Evolutionary conservation across 2,888 invertebrate species (phyloP).

Genomic region (Zaprionus obscuricornis): DNA sequence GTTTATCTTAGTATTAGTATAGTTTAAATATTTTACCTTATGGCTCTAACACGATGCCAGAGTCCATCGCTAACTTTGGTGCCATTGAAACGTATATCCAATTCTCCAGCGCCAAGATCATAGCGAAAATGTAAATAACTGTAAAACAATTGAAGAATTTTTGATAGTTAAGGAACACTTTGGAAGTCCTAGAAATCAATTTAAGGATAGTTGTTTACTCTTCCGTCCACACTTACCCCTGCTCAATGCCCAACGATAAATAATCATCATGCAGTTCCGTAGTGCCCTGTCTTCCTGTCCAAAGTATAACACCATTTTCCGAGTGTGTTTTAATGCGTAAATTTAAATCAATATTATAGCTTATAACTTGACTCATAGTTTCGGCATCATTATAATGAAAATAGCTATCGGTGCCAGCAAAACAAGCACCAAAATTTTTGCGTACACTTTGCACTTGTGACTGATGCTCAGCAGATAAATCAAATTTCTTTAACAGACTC

Average conservation of each 20-base stretch:
- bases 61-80: slow-evolving; percentile 94
- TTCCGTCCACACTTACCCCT: slow-evolving; percentile 84
- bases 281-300: slow-evolving; percentile 90
- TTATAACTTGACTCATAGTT: slow-evolving; percentile 92
- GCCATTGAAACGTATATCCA: slow-evolving; percentile 91
- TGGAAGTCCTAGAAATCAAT: no score
- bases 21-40: slow-evolving; percentile 85
- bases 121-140: slow-evolving; percentile 86
- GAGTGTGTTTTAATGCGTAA: slow-evolving; percentile 91
- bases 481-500: slow-evolving; percentile 78
- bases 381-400: slow-evolving; percentile 94
- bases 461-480: slow-evolving; percentile 75
- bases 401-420: slow-evolving; percentile 92
- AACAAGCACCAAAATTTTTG: slow-evolving; percentile 87
- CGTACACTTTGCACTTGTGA: slow-evolving; percentile 74
- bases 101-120: slow-evolving; percentile 94
- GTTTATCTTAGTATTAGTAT: neutral
- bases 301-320: slow-evolving; percentile 90
- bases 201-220: no score
- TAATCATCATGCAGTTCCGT: slow-evolving; percentile 87
- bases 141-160: neutral
- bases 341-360: slow-evolving; percentile 94
- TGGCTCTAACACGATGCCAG: slow-evolving; percentile 90
- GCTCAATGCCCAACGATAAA: slow-evolving; percentile 92
- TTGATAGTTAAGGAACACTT: neutral